Conservation (phyloP, 2,113 vertebrate genomes). For the Lonchura striata region DNA sequence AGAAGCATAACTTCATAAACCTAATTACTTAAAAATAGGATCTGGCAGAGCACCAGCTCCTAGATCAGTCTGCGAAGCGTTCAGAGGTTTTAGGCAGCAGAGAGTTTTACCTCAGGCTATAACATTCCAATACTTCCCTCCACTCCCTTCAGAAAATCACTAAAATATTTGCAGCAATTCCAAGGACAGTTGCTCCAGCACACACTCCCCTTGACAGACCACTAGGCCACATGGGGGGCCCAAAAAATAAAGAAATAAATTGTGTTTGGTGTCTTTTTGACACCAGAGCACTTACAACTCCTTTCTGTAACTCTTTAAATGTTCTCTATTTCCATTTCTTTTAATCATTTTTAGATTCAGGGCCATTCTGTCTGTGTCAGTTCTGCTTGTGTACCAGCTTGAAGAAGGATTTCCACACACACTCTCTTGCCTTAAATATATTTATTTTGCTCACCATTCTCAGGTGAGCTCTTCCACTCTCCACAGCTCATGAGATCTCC, state of each 20-base stretch:
- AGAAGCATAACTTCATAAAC: background rate
- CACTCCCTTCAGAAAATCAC: background rate
- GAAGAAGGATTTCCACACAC: background rate
- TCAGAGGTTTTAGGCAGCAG: conserved; percentile 18
- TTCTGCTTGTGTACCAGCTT: background rate
- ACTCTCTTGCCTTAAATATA: background rate
- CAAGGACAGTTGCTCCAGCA: background rate
- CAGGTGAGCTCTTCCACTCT: background rate
- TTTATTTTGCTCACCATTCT: background rate
- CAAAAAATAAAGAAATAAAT: background rate
- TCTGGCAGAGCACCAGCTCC: conserved; percentile 27
- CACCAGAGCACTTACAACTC: background rate
- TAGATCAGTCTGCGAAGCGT: background rate
- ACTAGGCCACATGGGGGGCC: background rate
- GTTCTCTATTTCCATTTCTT: background rate
- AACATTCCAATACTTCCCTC: background rate
- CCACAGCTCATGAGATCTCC: background rate
- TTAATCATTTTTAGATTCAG: background rate
- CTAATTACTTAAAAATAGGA: conserved; percentile 35
- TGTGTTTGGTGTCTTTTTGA: background rate
- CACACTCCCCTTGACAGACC: background rate
- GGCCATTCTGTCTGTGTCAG: background rate
- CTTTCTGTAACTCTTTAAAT: background rate
- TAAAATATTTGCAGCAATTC: background rate
- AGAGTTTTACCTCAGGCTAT: background rate